Evolutionary conservation across 1,140 invertebrate species (phyloP).

Genomic region (Lineus longissimus): DNA sequence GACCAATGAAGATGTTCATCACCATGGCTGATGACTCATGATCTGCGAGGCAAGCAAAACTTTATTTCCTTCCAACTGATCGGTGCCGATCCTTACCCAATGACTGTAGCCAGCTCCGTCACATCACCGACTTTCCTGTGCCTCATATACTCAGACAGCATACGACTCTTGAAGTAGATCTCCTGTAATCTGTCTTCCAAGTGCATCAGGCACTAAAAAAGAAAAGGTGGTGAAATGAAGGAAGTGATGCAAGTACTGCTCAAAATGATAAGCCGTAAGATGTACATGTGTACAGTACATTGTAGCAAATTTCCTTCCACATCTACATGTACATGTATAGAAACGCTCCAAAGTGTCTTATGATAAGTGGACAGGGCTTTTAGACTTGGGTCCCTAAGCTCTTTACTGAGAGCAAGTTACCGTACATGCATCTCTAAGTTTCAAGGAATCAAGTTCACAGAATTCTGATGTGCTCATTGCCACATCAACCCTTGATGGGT

Average conservation of each 20-base stretch:
- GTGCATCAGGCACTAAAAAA: slow-evolving; percentile 74
- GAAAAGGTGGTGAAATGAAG: slow-evolving; percentile 4
- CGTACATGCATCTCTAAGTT: too few relatives aligned
- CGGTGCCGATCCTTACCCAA: slow-evolving; percentile 57
- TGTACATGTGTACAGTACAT: background rate
- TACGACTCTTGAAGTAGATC: slow-evolving; percentile 79
- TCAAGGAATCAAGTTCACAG: too few relatives aligned
- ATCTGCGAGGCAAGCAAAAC: background rate
- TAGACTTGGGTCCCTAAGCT: too few relatives aligned
- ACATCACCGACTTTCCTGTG: slow-evolving; percentile 59
- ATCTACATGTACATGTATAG: background rate
- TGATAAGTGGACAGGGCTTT: too few relatives aligned
- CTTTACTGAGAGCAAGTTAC: too few relatives aligned
- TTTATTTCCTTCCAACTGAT: slow-evolving; percentile 6
- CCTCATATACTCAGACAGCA: slow-evolving; percentile 75
- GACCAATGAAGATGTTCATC: too few relatives aligned
- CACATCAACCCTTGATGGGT: too few relatives aligned
- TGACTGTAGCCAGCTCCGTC: slow-evolving; percentile 66
- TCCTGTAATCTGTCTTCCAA: slow-evolving; percentile 79
- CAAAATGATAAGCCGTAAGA: too few relatives aligned
- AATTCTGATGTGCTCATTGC: too few relatives aligned
- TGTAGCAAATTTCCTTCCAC: background rate
- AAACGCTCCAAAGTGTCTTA: too few relatives aligned
- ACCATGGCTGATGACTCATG: background rate
- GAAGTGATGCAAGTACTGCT: background rate